phyloP scores from a whole-genome alignment of 2,113 vertebrate genomes.

The Plectropomus leopardus region DNA sequence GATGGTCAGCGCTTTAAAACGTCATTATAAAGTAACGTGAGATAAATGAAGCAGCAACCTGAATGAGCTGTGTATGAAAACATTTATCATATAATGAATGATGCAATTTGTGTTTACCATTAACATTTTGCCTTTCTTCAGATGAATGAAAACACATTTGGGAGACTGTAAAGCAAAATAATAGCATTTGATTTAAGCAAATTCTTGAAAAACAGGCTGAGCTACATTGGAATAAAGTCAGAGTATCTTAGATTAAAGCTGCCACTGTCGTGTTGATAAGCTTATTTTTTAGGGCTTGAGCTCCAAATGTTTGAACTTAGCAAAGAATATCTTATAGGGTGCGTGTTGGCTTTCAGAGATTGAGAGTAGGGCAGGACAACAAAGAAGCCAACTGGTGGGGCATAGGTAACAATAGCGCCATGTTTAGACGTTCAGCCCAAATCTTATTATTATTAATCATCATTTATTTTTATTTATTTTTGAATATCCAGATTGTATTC shows the following conservation, averaged over 20 bases:
- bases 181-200: background rate
- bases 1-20: conserved; percentile 27
- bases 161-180: background rate
- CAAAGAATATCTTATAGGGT: background rate
- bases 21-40: conserved; percentile 31
- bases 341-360: background rate
- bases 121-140: conserved; percentile 1
- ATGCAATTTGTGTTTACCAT: conserved; percentile 15
- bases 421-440: too few relatives aligned
- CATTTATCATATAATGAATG: conserved; percentile 8
- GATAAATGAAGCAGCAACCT: conserved; percentile 12
- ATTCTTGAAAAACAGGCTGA: background rate
- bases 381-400: background rate
- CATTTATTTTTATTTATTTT: too few relatives aligned
- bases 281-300: background rate
- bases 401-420: background rate
- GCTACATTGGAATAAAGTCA: background rate
- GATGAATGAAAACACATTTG: conserved; percentile 4
- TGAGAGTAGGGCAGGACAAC: background rate
- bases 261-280: conserved; percentile 6
- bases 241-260: conserved; percentile 4
- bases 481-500: too few relatives aligned
- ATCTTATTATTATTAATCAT: too few relatives aligned
- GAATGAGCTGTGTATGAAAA: conserved; percentile 15
- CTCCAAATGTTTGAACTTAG: background rate